Evolutionary conservation across 2,888 invertebrate genomes (phyloP).

Genomic region (Pemphredon lugubris): DNA sequence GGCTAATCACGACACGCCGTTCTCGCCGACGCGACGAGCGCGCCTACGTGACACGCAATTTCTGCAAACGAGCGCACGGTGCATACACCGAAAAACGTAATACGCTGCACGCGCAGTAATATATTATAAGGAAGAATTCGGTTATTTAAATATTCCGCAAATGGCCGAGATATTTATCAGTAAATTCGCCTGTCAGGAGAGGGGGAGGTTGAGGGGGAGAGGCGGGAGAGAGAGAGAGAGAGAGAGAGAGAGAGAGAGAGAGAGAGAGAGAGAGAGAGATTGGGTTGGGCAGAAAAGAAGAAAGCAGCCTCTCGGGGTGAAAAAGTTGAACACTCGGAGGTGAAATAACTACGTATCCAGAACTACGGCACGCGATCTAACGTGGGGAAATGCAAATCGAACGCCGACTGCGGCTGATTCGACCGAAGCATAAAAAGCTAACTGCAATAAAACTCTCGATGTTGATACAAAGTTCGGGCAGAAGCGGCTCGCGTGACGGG

Average conservation of each 20-base stretch:
- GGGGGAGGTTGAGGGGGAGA: too few species aligned
- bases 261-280: too few species aligned
- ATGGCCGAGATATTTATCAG: slow-evolving; percentile 49
- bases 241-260: too few species aligned
- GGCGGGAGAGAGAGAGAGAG: too few species aligned
- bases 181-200: slow-evolving; percentile 38
- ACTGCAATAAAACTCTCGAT: slow-evolving; percentile 33
- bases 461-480: slow-evolving; percentile 39
- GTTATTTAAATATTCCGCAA: slow-evolving; percentile 43
- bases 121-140: slow-evolving; percentile 37
- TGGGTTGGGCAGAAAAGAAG: too few species aligned
- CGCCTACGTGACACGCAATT: slow-evolving; percentile 43
- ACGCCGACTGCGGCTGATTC: slow-evolving; percentile 52
- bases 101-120: background rate
- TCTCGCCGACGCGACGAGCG: slow-evolving; percentile 18
- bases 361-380: slow-evolving; percentile 58
- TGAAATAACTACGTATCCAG: slow-evolving; percentile 46
- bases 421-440: slow-evolving; percentile 35
- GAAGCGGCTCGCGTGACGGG: slow-evolving; percentile 36
- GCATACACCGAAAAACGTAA: background rate
- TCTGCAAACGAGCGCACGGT: background rate
- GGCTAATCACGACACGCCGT: slow-evolving; percentile 54
- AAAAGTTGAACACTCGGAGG: slow-evolving; percentile 21
- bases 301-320: slow-evolving; percentile 21
- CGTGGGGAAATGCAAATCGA: slow-evolving; percentile 62